A percentile compares a stretch with the other conserved stretches of the same genome.
phyloP scores from a whole-genome alignment of 2,888 invertebrate genomes.

The Epiperipatus broadwayi region DNA sequence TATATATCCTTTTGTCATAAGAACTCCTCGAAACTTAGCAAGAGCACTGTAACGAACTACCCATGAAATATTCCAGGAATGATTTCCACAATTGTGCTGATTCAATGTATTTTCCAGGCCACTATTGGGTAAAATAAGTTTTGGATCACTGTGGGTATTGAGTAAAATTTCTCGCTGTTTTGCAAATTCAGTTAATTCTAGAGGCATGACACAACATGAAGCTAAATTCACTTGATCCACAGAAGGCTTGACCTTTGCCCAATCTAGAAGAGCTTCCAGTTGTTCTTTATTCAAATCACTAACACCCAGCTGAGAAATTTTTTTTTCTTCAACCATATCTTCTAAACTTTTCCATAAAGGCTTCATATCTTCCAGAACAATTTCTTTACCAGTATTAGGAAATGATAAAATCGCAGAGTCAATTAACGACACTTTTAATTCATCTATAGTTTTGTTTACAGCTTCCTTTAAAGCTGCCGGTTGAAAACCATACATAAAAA shows the following conservation, averaged over 20 bases:
- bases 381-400: constrained; percentile 21
- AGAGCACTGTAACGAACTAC: too few species aligned
- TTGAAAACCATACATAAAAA: constrained; percentile 55
- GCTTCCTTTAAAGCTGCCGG: constrained; percentile 46
- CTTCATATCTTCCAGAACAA: constrained; percentile 42
- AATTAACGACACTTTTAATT: constrained; percentile 48
- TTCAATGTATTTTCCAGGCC: too few species aligned
- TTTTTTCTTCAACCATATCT: constrained; percentile 42
- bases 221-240: too few species aligned
- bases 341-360: constrained; percentile 58
- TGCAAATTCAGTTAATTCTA: too few species aligned
- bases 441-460: constrained; percentile 50
- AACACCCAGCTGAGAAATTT: constrained; percentile 56
- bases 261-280: constrained; percentile 51
- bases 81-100: too few species aligned
- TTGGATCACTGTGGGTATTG: too few species aligned
- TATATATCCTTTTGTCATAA: too few species aligned
- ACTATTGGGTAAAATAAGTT: too few species aligned
- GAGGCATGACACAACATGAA: too few species aligned
- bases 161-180: too few species aligned
- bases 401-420: constrained; percentile 67
- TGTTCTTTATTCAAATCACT: constrained; percentile 69
- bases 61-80: too few species aligned
- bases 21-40: too few species aligned
- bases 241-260: constrained; percentile 51